Conservation (phyloP, 2,888 invertebrate species). For the Andricus curvator region DNA sequence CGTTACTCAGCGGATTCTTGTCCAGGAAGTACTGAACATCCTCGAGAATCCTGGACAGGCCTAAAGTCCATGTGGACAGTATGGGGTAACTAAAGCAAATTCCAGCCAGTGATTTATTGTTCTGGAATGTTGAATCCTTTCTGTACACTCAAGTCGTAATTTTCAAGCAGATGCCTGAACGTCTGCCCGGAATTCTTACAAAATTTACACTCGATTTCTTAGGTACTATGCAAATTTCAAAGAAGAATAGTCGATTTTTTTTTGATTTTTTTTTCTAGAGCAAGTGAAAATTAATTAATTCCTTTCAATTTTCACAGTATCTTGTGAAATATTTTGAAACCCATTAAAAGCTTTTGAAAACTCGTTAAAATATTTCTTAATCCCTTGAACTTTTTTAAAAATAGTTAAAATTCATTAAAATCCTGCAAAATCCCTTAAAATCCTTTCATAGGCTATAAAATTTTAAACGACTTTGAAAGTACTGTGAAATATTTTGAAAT, state of each 20-base stretch:
- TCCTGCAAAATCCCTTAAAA: too few species aligned
- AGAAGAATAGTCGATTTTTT: neutral
- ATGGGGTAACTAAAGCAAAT: constrained; percentile 7
- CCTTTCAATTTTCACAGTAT: too few species aligned
- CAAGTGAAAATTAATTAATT: neutral
- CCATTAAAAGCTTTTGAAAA: too few species aligned
- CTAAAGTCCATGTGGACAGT: constrained; percentile 32
- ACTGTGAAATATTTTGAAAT: too few species aligned
- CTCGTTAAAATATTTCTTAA: too few species aligned
- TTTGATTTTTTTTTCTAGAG: neutral
- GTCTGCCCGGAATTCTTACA: constrained; percentile 10
- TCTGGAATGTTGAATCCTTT: constrained; percentile 37
- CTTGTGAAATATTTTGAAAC: too few species aligned
- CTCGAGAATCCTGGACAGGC: neutral
- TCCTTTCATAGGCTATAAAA: too few species aligned
- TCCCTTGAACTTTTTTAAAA: too few species aligned
- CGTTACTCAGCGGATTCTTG: constrained; percentile 63
- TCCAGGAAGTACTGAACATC: constrained; percentile 11
- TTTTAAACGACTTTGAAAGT: too few species aligned
- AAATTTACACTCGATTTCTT: constrained; percentile 19
- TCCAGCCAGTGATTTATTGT: constrained; percentile 31
- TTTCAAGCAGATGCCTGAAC: constrained; percentile 13
- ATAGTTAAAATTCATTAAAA: too few species aligned
- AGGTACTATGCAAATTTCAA: neutral
- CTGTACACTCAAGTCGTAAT: constrained; percentile 21